Conservation (phyloP, 2,888 invertebrate species). For the Nomada fucata region DNA sequence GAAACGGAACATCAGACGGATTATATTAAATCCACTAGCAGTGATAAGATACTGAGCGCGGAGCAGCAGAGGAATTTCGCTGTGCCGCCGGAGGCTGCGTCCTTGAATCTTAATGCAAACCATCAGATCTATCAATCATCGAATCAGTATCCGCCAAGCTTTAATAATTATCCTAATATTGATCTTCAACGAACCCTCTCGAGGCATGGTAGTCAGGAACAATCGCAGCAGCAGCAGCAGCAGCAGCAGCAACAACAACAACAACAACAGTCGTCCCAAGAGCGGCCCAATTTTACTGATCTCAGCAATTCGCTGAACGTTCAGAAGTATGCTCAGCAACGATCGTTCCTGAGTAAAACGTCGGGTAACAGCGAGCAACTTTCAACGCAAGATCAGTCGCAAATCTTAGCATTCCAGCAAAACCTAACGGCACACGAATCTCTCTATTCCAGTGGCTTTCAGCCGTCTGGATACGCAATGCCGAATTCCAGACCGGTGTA, state of each 20-base stretch:
- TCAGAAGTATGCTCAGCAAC: constrained; percentile 75
- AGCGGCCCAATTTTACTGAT: constrained; percentile 72
- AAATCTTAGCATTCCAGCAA: constrained; percentile 78
- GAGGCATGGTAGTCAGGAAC: constrained; percentile 70
- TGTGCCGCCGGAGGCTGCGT: constrained; percentile 68
- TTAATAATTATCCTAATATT: constrained; percentile 75
- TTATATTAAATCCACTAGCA: constrained; percentile 69
- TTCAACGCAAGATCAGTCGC: constrained; percentile 75
- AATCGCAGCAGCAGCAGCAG: constrained; percentile 68
- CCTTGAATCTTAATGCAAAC: constrained; percentile 72
- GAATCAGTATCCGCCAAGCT: constrained; percentile 77
- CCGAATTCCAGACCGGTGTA: constrained; percentile 80
- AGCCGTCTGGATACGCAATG: constrained; percentile 80
- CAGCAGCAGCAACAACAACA: constrained; percentile 63
- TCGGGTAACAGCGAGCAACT: constrained; percentile 56
- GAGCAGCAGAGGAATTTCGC: constrained; percentile 73
- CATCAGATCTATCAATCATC: constrained; percentile 78
- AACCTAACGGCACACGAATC: constrained; percentile 78
- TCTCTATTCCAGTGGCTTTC: constrained; percentile 80
- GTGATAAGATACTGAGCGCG: constrained; percentile 65
- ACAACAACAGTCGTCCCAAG: constrained; percentile 64
- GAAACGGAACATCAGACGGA: constrained; percentile 75
- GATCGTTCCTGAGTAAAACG: constrained; percentile 68
- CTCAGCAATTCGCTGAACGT: constrained; percentile 70
- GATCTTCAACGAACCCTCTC: constrained; percentile 73